Conservation (phyloP, 2,888 invertebrate species). For the Apamea epomidion region DNA sequence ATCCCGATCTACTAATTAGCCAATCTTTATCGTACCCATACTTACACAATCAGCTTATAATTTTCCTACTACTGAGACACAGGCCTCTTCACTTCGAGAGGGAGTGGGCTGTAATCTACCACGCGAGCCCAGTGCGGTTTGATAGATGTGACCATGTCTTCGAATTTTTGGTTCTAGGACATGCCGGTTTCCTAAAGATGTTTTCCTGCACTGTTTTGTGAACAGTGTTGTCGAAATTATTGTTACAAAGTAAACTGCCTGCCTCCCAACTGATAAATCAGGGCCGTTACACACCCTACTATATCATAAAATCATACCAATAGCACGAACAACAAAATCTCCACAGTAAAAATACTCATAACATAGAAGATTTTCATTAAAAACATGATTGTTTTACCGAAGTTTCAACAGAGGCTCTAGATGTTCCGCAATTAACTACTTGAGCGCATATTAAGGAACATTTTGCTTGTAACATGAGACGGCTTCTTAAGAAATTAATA, state of each 20-base stretch:
- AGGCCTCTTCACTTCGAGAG: not conserved
- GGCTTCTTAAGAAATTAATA: constrained; percentile 78
- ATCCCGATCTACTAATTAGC: no score
- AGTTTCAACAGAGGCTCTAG: constrained; percentile 48
- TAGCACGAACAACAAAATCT: not conserved
- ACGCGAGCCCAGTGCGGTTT: not conserved
- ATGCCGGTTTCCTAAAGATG: not conserved
- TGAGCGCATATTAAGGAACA: constrained; percentile 70
- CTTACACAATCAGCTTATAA: no score
- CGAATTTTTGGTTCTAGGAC: not conserved
- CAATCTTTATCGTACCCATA: no score
- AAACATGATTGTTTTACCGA: constrained; percentile 41
- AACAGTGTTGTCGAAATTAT: not conserved
- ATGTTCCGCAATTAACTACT: constrained; percentile 68
- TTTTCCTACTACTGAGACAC: no score
- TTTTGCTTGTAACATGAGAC: constrained; percentile 62
- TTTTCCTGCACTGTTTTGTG: not conserved
- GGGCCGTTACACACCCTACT: not conserved
- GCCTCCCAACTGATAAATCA: no score
- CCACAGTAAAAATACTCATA: constrained; percentile 30
- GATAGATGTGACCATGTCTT: not conserved
- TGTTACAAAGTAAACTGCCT: not conserved
- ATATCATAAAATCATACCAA: not conserved
- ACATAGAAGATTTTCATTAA: constrained; percentile 50
- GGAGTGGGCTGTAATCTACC: not conserved